These are phyloP conservation scores for Lampropteryx suffumata DNA, from an alignment of 2,888 invertebrate species.

Conservation along the genomic window DNA sequence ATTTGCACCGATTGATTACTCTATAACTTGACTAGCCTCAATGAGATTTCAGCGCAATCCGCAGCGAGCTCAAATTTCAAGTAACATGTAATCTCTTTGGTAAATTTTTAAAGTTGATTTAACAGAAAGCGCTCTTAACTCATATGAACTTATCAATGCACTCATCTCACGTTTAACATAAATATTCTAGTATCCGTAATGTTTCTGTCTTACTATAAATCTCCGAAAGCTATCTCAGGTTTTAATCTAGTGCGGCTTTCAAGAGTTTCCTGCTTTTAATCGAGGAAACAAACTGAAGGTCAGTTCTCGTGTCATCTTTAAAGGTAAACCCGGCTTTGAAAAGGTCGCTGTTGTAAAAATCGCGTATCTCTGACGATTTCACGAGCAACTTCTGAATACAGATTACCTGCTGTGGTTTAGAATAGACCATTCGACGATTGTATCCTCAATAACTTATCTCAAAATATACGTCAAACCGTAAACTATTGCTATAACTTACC, in stretches of 20 bases:
- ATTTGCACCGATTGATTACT: slow-evolving; percentile 4
- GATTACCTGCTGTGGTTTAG: no score
- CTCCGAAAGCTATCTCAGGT: slow-evolving; percentile 33
- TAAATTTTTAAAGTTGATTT: not conserved
- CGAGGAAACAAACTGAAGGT: slow-evolving; percentile 30
- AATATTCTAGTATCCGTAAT: slow-evolving; percentile 33
- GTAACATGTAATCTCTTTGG: no score
- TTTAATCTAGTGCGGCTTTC: slow-evolving; percentile 27
- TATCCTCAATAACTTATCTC: no score
- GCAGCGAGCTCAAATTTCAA: not conserved
- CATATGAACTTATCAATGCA: slow-evolving; percentile 33
- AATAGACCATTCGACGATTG: no score
- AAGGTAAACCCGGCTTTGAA: slow-evolving; percentile 27
- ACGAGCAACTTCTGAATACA: no score
- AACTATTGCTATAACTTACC: no score
- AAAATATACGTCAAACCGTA: no score
- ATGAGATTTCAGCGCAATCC: no score
- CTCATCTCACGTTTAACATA: slow-evolving; percentile 35
- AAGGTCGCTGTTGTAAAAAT: slow-evolving; percentile 14
- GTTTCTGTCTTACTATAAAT: slow-evolving; percentile 33
- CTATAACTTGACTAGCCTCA: slow-evolving; percentile 40
- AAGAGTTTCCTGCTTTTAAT: slow-evolving; percentile 29
- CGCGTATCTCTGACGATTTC: not conserved
- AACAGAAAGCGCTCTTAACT: slow-evolving; percentile 11
- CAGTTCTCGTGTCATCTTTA: slow-evolving; percentile 27